A percentile compares a stretch with the other conserved stretches of the same genome.
These are phyloP conservation scores for Popillia japonica DNA, from an alignment of 1,140 invertebrate species.

Conservation along the genomic window DNA sequence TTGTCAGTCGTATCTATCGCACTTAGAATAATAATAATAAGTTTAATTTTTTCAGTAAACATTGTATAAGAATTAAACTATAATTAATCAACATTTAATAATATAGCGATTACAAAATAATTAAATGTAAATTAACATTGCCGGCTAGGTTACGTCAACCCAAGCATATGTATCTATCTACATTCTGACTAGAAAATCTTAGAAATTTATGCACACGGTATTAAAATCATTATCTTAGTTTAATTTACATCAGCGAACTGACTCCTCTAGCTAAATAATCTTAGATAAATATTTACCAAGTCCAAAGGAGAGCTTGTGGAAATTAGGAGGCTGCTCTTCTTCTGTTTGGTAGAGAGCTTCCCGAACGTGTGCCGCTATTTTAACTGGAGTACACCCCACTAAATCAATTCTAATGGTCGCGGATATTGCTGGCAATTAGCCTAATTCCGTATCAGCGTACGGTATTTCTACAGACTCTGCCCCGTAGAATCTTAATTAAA, in stretches of 20 bases:
- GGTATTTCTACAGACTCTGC: not conserved
- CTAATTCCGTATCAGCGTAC: slow-evolving; percentile 4
- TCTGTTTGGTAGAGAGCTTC: not conserved
- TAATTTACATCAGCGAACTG: not conserved
- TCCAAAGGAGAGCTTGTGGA: not conserved
- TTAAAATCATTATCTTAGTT: not conserved
- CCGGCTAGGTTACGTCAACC: too few relatives aligned
- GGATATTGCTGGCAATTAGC: slow-evolving; percentile 7
- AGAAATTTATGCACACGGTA: not conserved
- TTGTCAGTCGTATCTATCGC: too few relatives aligned
- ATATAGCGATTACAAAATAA: too few relatives aligned
- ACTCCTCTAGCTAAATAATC: not conserved
- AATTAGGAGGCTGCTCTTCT: not conserved
- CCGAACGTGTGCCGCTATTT: not conserved
- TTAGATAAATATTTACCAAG: slow-evolving; percentile 1
- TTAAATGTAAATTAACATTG: too few relatives aligned
- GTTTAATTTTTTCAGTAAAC: too few relatives aligned
- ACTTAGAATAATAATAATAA: too few relatives aligned
- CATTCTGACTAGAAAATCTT: not conserved
- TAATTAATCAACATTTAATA: too few relatives aligned
- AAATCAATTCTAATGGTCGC: slow-evolving; percentile 18
- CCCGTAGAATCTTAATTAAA: slow-evolving; percentile 4
- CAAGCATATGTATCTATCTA: too few relatives aligned
- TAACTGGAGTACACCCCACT: not conserved
- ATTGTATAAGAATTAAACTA: too few relatives aligned